Base-by-base conservation (phyloP, 1,140 invertebrate genomes). In the Aphidius gifuensis region DNA sequence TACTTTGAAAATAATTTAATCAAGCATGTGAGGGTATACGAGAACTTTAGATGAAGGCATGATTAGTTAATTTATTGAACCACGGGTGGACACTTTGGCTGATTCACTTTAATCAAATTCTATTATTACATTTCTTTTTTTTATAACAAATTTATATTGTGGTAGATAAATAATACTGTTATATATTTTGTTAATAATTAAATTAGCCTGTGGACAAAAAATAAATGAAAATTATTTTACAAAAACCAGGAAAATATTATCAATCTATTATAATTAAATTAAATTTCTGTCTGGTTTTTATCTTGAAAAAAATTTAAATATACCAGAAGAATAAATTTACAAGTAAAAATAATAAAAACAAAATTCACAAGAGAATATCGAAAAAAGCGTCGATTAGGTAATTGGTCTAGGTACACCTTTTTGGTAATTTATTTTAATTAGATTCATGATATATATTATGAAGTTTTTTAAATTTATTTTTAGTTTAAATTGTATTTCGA, bases 1-100 rank as follows among this genome's bases (percentile, higher is more conserved):
- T 39, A 39, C 50, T 11, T 39, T 39, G 71, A 70, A 71, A 71
- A 74, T 78, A 76, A 75, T 76, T 74, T 74, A 71, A 78, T 78
- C 71, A 68, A 48, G 65, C 48, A 47, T 54, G 68, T 62, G 71
- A 70, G 68, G 60, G 61, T 49, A 67, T 67, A 56, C 68, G 62
- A 68, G 63, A 60, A 69, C 56, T 62, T 61, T 66, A 62, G 56
- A 50, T 40, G 8, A 9, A 50, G 56, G 60, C 53, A 62, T 58
- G 56, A 51, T 53, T 32, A 50, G 47, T 54, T 58, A 62, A 62
- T 62, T 62, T 54, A 44, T 57, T 45, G 40, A 62, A 47, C 54
- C 40, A 46, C 54, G 47, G 47, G 40, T 43, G 56, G 44, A 58
- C 55, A 62, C 47, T 62, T 62, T 43, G 47, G 21, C 40, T 58